Base-by-base conservation (phyloP, 2,888 invertebrate genomes). In the Macrosiphum euphorbiae region DNA sequence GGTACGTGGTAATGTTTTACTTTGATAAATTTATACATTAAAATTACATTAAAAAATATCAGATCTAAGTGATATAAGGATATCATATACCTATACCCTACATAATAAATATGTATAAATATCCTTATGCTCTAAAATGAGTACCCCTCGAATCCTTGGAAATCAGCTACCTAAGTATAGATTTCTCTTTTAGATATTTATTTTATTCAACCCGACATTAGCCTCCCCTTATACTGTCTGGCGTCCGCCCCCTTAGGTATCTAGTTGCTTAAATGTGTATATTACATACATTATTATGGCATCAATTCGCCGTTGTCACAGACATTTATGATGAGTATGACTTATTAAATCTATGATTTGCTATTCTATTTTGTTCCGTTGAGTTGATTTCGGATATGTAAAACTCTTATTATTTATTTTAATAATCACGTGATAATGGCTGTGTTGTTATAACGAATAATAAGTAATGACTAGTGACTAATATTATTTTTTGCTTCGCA, bases 31-130 rank as follows among this genome's bases (percentile, higher is more conserved):
- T 61, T 67, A 58, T 67, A 58, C n/a, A 67, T 13, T 4, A 67
- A 67, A 67, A n/a, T 67, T n/a, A 67, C 67, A 67, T 67, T 67
- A 67, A 67, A 58, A 61, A n/a, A 67, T 67, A 67, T n/a, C 28
- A 67, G 13, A 67, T 67, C 13, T 67, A 13, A 13, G 13, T 67
- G 13, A n/a, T 67, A 67, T 13, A 67, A 1, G 13, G 1, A 47
- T 47, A 47, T 44, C 44, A 44, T 44, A 44, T 44, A 55, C 24
- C 55, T 24, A 20, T 55, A 58, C 26, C 58, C 26, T 26, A 58
- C 58, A 58, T 58, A 58, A 58, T 58, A 55, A 16, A 67, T 67
- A 61, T 13, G 3, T 61, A n/a, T 4, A n/a, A 67, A 67, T 67
- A 67, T 16, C 0, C 5, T 16, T 16, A 7, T 2, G 16, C 16